A percentile compares a stretch with the other conserved stretches of the same genome.
Evolutionary conservation across 2,797 vertebrate genomes (phyloP).

Genomic region (Lindbergichthys nudifrons): DNA sequence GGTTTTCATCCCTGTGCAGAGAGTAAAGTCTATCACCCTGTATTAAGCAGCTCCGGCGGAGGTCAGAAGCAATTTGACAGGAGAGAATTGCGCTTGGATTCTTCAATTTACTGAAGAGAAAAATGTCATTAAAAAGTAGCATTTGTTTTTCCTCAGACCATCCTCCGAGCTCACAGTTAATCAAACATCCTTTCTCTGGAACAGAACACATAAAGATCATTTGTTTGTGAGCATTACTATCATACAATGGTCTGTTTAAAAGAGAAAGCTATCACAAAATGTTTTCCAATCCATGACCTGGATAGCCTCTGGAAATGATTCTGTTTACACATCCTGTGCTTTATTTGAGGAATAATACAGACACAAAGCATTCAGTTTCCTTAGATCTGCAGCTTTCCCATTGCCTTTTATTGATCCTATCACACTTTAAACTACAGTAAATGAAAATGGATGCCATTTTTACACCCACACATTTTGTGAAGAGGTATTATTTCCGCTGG

Average conservation of each 20-base stretch:
- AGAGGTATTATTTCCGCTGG: constrained; percentile 2
- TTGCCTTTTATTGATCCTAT: constrained; percentile 25
- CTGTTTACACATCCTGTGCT: constrained; percentile 8
- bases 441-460: constrained; percentile 28
- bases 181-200: not conserved
- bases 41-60: constrained; percentile 5
- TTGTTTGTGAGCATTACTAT: not conserved
- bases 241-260: not conserved
- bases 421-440: constrained; percentile 15
- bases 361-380: constrained; percentile 13
- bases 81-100: constrained; percentile 7
- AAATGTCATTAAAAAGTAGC: not conserved
- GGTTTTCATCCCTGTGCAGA: not conserved
- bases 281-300: not conserved
- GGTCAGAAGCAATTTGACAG: constrained; percentile 41
- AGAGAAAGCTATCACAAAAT: constrained; percentile 1
- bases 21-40: constrained; percentile 1
- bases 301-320: constrained; percentile 14
- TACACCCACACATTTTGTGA: not conserved
- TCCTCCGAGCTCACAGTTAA: not conserved
- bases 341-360: not conserved
- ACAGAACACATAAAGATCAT: not conserved
- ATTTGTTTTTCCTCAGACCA: constrained; percentile 8
- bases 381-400: constrained; percentile 3
- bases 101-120: not conserved